Percentiles rank a stretch among this genome's conserved stretches.
Evolutionary conservation across 2,797 vertebrate genomes (phyloP).

Genomic region (Poeciliopsis gracilis): DNA sequence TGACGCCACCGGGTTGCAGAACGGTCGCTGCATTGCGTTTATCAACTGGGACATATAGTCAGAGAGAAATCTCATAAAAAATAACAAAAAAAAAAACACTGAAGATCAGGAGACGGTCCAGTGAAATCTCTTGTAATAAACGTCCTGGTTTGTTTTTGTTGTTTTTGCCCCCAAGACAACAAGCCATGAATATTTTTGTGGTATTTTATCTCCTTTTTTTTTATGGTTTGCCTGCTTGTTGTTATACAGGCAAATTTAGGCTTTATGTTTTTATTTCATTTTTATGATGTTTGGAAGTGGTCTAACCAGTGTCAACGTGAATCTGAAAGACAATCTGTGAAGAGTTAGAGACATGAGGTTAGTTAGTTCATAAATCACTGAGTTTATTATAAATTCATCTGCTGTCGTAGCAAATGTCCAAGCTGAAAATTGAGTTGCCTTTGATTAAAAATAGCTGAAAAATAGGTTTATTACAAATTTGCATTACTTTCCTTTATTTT

Average conservation of each 20-base stretch:
- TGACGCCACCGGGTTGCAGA: slow-evolving; percentile 36
- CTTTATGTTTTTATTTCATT: background rate
- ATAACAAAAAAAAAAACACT: slow-evolving; percentile 1
- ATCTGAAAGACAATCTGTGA: background rate
- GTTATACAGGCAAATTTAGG: background rate
- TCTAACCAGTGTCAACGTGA: background rate
- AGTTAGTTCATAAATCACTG: no score
- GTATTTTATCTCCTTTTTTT: background rate
- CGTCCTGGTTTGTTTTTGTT: background rate
- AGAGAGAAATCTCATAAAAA: slow-evolving; percentile 21
- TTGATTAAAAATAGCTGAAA: no score
- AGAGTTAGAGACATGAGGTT: background rate
- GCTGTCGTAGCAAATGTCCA: no score
- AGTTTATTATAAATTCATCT: no score
- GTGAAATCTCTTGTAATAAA: background rate
- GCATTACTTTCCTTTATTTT: no score
- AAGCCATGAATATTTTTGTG: background rate
- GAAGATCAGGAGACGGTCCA: background rate
- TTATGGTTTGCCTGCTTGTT: background rate
- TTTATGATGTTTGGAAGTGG: background rate
- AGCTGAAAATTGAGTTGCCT: background rate
- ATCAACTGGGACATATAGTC: slow-evolving; percentile 23
- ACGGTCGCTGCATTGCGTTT: slow-evolving; percentile 6
- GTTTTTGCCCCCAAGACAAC: background rate
- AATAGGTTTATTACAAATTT: no score